These are phyloP conservation scores for Aurelia coerulea DNA, from an alignment of 30 jellyfish, hydroid and myxozoan species.

Conservation along the genomic window DNA sequence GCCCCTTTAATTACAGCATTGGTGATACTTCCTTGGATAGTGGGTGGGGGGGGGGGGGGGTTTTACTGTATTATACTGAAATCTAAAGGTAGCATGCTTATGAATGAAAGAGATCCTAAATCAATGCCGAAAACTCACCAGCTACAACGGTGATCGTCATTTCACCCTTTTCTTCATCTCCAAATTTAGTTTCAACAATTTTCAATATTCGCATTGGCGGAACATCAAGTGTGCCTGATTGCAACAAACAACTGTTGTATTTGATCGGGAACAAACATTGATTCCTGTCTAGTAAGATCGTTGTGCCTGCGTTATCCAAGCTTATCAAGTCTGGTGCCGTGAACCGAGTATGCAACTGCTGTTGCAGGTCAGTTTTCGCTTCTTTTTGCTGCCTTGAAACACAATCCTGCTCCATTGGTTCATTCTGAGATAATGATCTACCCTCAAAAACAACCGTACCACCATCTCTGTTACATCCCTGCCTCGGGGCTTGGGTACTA, in stretches of 20 bases:
- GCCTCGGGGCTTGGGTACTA: too few relatives aligned
- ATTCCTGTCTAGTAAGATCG: slow-evolving; percentile 75
- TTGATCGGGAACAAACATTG: slow-evolving; percentile 71
- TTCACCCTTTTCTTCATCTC: slow-evolving; percentile 48
- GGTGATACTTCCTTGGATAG: too few relatives aligned
- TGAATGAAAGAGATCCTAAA: too few relatives aligned
- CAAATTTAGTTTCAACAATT: slow-evolving; percentile 34
- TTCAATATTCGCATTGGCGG: slow-evolving; percentile 68
- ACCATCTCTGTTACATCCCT: neutral
- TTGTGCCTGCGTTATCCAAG: slow-evolving; percentile 16
- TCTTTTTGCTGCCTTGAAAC: neutral
- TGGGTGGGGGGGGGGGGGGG: too few relatives aligned
- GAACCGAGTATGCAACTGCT: neutral
- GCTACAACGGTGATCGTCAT: slow-evolving; percentile 74
- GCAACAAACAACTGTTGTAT: slow-evolving; percentile 65
- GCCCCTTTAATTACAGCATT: too few relatives aligned
- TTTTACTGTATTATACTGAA: too few relatives aligned
- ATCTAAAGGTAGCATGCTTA: too few relatives aligned
- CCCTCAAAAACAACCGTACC: neutral
- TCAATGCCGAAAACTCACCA: slow-evolving; percentile 30
- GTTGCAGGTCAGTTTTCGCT: neutral
- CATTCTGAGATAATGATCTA: neutral
- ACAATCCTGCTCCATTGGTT: neutral
- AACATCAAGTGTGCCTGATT: slow-evolving; percentile 69
- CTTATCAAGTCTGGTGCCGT: slow-evolving; percentile 32